These are phyloP conservation scores for Pygathrix nemaeus DNA, from an alignment of 2,113 vertebrate species.

Conservation along the genomic window DNA sequence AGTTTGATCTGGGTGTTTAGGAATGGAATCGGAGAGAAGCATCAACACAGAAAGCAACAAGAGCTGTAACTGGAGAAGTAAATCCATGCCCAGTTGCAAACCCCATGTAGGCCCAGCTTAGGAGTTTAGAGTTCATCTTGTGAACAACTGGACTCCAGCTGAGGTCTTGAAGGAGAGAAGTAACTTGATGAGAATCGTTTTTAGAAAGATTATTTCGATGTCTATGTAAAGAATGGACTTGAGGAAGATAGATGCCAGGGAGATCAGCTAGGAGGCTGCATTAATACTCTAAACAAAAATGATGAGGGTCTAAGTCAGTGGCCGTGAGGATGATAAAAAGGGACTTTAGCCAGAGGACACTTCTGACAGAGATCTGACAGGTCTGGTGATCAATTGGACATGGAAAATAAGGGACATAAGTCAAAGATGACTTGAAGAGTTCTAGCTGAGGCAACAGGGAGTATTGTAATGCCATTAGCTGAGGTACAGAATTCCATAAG, in stretches of 20 bases:
- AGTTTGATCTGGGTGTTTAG: not conserved
- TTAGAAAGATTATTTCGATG: slow-evolving; percentile 6
- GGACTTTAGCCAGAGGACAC: slow-evolving; percentile 49
- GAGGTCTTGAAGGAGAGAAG: slow-evolving; percentile 26
- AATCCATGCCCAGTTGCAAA: not conserved
- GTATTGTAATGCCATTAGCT: slow-evolving; percentile 23
- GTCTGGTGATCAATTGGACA: slow-evolving; percentile 48
- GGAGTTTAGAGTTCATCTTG: not conserved
- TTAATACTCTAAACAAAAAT: slow-evolving; percentile 54
- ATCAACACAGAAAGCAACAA: not conserved
- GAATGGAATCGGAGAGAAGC: not conserved
- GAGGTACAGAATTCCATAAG: not conserved
- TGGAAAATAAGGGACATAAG: slow-evolving; percentile 55
- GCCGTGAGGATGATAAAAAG: slow-evolving; percentile 58
- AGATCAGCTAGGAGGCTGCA: slow-evolving; percentile 12
- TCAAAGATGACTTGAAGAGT: slow-evolving; percentile 47
- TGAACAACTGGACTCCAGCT: not conserved
- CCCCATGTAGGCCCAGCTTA: not conserved
- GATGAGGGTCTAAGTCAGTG: slow-evolving; percentile 49
- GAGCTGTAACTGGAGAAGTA: not conserved
- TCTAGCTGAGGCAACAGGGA: slow-evolving; percentile 33
- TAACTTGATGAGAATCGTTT: slow-evolving; percentile 59
- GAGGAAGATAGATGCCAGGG: slow-evolving; percentile 31
- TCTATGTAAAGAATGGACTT: slow-evolving; percentile 52
- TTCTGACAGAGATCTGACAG: slow-evolving; percentile 50